Evolutionary conservation across 2,797 vertebrate genomes (phyloP).

Genomic region (Merluccius polli): DNA sequence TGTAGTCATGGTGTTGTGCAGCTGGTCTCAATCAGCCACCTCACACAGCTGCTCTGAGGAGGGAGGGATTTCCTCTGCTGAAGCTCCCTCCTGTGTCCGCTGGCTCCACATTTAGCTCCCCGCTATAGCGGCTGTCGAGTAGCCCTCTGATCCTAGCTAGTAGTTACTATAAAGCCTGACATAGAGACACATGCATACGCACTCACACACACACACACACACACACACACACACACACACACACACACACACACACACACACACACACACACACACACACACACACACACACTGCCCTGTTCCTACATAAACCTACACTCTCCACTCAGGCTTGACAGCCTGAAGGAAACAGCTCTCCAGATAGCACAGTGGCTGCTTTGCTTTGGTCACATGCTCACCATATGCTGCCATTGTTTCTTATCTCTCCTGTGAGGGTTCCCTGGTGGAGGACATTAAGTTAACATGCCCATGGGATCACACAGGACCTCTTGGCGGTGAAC

Average conservation of each 20-base stretch:
- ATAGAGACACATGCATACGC: slow-evolving; percentile 21
- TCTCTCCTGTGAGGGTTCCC: neutral
- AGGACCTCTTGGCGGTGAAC: neutral
- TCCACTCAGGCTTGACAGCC: neutral
- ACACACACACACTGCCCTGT: slow-evolving; percentile 16
- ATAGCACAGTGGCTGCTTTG: neutral
- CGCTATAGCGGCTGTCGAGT: neutral
- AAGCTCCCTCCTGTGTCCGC: neutral
- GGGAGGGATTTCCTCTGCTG: neutral
- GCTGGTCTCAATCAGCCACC: neutral
- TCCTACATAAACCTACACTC: neutral
- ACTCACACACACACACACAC: neutral
- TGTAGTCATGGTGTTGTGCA: neutral
- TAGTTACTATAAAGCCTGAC: neutral
- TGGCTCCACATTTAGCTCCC: neutral
- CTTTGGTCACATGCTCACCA: neutral
- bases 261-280: slow-evolving; percentile 22
- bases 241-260: slow-evolving; percentile 5
- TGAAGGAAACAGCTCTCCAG: neutral
- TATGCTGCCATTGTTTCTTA: neutral
- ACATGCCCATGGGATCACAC: neutral
- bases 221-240: neutral
- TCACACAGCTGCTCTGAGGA: neutral
- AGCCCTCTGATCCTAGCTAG: neutral
- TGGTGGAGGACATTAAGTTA: neutral